phyloP scores from a whole-genome alignment of 2,888 invertebrate species.

The Scaptomyza cyrtandrae region DNA sequence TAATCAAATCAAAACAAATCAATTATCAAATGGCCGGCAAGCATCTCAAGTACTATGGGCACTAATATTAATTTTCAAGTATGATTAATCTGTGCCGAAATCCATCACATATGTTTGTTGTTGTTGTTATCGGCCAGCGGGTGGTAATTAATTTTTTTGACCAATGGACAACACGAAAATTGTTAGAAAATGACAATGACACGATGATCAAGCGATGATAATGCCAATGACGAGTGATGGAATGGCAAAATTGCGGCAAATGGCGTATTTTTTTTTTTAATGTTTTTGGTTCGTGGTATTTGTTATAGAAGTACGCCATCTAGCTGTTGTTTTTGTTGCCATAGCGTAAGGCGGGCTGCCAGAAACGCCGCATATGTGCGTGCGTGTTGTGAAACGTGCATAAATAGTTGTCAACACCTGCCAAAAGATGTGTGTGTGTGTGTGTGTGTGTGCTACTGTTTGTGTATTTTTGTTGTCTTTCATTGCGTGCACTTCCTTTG shows the following conservation, averaged over 20 bases:
- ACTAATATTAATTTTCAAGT: constrained; percentile 41
- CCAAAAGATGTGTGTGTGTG: neutral
- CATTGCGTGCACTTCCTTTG: constrained; percentile 45
- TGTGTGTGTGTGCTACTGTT: constrained; percentile 2
- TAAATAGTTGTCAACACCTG: neutral
- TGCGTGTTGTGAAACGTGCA: constrained; percentile 1
- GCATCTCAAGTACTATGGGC: constrained; percentile 35
- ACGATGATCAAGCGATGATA: constrained; percentile 70
- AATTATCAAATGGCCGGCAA: constrained; percentile 11
- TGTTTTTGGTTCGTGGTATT: neutral
- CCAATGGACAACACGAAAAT: constrained; percentile 45
- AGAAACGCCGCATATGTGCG: constrained; percentile 1
- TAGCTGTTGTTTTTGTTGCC: constrained; percentile 2
- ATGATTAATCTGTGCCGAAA: constrained; percentile 49
- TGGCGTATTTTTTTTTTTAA: constrained; percentile 20
- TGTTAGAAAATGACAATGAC: constrained; percentile 65
- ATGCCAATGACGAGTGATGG: constrained; percentile 34
- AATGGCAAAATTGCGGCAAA: constrained; percentile 27
- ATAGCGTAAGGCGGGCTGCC: constrained; percentile 37
- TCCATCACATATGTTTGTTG: constrained; percentile 7
- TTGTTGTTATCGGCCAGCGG: constrained; percentile 32
- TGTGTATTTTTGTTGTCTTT: constrained; percentile 3
- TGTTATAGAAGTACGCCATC: neutral
- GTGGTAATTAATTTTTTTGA: constrained; percentile 46
- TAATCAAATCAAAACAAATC: constrained; percentile 19